Evolutionary conservation across 2,888 invertebrate species (phyloP), one percentile per base, ranked within the genome.

Genomic region (Cataglyphis cursor): DNA sequence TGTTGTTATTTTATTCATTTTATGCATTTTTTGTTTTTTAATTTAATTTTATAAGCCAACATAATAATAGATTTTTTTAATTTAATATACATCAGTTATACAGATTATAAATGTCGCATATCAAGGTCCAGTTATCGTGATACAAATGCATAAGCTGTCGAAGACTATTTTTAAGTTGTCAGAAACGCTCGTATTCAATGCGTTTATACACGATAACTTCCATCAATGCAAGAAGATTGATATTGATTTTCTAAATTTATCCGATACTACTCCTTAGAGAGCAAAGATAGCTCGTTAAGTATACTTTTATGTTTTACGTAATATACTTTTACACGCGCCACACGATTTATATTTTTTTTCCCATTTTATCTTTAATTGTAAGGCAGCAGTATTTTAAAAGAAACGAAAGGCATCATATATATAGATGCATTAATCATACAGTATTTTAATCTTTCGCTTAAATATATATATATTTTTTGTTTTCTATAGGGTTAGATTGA

Each of bases 231-330:
- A n/a, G 3, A 41, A 76, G 28, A 76, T 51, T 24, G 5, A 18
- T 51, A 64, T 75, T 18, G 35, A 75, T 64, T 61, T 35, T 57
- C 18, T n/a, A 41, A 68, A 21, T 41, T 76, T 41, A 57, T 5
- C 5, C 3, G 18, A 62, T 48, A 35, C 48, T 44, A 31, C 15
- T 15, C 4, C 15, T 15, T 10, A 48, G 12, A 54, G 28, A 28
- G 15, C 4, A 64, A 64, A 48, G 15, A 59, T 21, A 31, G n/a
- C 10, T 5, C 4, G 5, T 44, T n/a, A 54, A 57, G 9, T 41
- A 68, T n/a, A 24, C 1, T 38, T 4, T 65, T 38, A 54, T n/a
- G 51, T 38, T 4, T 65, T 38, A 54, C 24, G 51, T 76, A 76
- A 75, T 3, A n/a, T 5, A 44, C 18, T 21, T 75, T 51, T 51